Evolutionary conservation across 2,888 invertebrate genomes (phyloP), one percentile per base, ranked within the genome.

Genomic region (Agrotis ipsilon): DNA sequence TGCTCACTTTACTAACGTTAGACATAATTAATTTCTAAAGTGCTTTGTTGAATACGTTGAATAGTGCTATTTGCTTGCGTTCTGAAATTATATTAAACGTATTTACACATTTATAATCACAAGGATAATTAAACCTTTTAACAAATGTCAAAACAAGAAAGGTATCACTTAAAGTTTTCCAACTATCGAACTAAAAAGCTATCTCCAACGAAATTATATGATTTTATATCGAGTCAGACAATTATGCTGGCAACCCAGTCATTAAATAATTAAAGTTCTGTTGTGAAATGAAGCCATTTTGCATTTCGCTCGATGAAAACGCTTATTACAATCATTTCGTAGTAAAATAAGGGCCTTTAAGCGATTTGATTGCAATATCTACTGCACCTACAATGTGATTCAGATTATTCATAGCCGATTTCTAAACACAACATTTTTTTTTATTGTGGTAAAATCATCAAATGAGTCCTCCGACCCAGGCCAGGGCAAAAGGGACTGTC

Each of bases 251-350:
- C 43, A 19, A 57, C 48, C 24, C 57, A 4, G 16, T 39, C 59
- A 79, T 79, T 80, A 74, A 51, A 59, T 21, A n/a, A 59, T 68
- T 59, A 24, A 39, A 59, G 27, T 52, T 45, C 16, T 24, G 80
- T 63, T 80, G 63, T 68, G 16, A 69, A 78, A 80, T 83, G 43
- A 82, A 85, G 79, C 58, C 60, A 75, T 84, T 82, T 82, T 73
- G 65, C 71, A 55, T 63, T 80, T 75, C 65, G 46, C 46, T 62
- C 55, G 66, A 64, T 72, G 67, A 78, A 78, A 77, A 80, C 67
- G 66, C 58, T 70, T 72, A 72, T 76, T 75, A 75, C 57, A 70
- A 63, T 78, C 60, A 73, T 76, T 72, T 71, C n/a, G n/a, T 16
- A 11, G 27, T 57, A 52, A 75, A 65, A 27, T 24, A 19, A 43